Evolutionary conservation across 2,888 invertebrate genomes (phyloP).

Genomic region (Sacculina carcini): DNA sequence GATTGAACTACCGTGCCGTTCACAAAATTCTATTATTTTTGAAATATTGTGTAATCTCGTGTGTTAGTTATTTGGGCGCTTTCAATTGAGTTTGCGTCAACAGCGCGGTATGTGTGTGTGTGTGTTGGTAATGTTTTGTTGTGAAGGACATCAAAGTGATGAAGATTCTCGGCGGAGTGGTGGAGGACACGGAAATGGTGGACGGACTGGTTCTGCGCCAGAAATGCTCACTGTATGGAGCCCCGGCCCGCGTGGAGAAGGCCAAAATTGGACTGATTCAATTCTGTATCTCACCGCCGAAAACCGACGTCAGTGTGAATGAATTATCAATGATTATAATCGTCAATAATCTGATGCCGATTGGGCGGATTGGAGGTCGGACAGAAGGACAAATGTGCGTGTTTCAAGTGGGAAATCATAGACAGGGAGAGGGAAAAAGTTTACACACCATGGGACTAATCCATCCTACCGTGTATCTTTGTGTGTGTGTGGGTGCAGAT

Average conservation of each 20-base stretch:
- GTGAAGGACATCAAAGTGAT: slow-evolving; percentile 72
- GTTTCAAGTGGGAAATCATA: not conserved
- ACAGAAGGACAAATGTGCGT: too few species aligned
- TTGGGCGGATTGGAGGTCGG: not conserved
- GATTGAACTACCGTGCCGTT: too few species aligned
- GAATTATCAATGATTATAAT: too few species aligned
- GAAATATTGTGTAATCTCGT: too few species aligned
- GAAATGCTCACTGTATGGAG: slow-evolving; percentile 53
- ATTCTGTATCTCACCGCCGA: slow-evolving; percentile 97
- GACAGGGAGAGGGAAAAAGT: not conserved
- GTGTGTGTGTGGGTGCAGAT: slow-evolving; percentile 17
- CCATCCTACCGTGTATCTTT: too few species aligned
- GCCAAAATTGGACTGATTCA: slow-evolving; percentile 97
- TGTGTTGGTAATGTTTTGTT: slow-evolving; percentile 2
- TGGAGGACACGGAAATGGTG: slow-evolving; percentile 85
- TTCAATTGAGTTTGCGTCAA: not conserved
- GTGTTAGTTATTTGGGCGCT: too few species aligned
- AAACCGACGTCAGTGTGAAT: slow-evolving; percentile 63
- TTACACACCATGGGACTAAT: not conserved
- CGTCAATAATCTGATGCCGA: not conserved
- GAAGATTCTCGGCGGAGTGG: slow-evolving; percentile 81
- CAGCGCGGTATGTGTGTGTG: not conserved
- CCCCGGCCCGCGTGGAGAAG: slow-evolving; percentile 79
- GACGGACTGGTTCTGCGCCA: slow-evolving; percentile 88
- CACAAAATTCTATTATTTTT: too few species aligned